These are phyloP conservation scores for Halyomorpha halys DNA, from an alignment of 1,140 invertebrate species.

Conservation along the genomic window DNA sequence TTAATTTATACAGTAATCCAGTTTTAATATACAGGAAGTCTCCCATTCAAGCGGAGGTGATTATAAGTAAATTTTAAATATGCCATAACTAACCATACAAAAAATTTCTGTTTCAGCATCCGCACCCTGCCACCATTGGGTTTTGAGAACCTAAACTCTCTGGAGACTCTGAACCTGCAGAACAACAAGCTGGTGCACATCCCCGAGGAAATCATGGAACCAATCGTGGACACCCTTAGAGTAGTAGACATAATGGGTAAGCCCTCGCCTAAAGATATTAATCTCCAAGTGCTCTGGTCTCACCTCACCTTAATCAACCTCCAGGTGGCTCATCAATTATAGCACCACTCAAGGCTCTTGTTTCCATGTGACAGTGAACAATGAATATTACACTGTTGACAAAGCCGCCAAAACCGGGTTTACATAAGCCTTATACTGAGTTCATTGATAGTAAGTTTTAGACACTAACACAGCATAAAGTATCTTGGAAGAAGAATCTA, in stretches of 20 bases:
- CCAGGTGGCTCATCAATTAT: conserved; percentile 1
- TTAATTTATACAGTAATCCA: too few relatives aligned
- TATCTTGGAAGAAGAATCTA: too few relatives aligned
- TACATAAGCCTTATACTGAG: too few relatives aligned
- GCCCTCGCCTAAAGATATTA: conserved; percentile 27
- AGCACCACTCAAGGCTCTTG: not conserved
- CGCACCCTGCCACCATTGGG: conserved; percentile 62
- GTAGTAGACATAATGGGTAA: conserved; percentile 79
- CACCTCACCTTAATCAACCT: too few relatives aligned
- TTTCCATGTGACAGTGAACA: too few relatives aligned
- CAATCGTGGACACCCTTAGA: conserved; percentile 70
- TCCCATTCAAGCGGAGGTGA: too few relatives aligned
- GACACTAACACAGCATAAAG: not conserved
- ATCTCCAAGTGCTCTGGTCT: too few relatives aligned
- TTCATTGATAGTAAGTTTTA: not conserved
- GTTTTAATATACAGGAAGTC: not conserved
- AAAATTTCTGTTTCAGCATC: conserved; percentile 48
- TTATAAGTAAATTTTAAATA: not conserved
- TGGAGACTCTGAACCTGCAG: conserved; percentile 76
- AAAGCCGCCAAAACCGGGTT: too few relatives aligned
- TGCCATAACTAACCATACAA: not conserved
- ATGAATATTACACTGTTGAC: too few relatives aligned
- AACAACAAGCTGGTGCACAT: conserved; percentile 76
- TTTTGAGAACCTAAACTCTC: conserved; percentile 76
- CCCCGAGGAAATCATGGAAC: conserved; percentile 77